phyloP scores from a whole-genome alignment of 2,113 vertebrate genomes.

The Oryzias javanicus region DNA sequence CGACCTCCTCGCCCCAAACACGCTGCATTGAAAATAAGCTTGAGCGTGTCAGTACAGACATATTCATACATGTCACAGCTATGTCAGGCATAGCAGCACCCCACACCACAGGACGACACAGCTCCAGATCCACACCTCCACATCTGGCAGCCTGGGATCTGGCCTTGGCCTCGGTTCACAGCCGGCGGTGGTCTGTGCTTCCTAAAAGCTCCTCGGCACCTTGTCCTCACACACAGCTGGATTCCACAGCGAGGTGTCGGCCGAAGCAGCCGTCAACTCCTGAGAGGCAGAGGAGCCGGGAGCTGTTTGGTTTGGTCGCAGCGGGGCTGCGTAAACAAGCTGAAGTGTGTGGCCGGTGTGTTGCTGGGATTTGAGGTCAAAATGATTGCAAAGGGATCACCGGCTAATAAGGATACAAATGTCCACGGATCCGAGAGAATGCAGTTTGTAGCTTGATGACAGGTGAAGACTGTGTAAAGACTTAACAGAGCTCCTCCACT shows the following conservation, averaged over 20 bases:
- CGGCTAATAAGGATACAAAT: conserved; percentile 1
- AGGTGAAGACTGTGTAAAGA: too few relatives aligned
- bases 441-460: background rate
- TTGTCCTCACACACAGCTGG: conserved; percentile 16
- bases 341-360: conserved; percentile 13
- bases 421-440: conserved; percentile 6
- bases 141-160: conserved; percentile 53
- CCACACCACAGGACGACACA: conserved; percentile 48
- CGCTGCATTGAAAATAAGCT: conserved; percentile 1
- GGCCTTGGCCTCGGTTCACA: conserved; percentile 58
- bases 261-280: background rate
- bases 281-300: background rate
- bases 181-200: conserved; percentile 48
- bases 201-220: conserved; percentile 26
- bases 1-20: conserved; percentile 4
- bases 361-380: conserved; percentile 24
- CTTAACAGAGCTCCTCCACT: too few relatives aligned
- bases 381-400: background rate
- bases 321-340: conserved; percentile 21
- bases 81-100: too few relatives aligned
- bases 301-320: conserved; percentile 27
- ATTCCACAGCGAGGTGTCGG: background rate
- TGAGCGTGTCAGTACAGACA: conserved; percentile 5
- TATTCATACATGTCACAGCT: conserved; percentile 1
- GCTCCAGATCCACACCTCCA: conserved; percentile 40